These are phyloP conservation scores for Catharus bicknelli DNA, from an alignment of 2,113 vertebrate species.

Conservation along the genomic window DNA sequence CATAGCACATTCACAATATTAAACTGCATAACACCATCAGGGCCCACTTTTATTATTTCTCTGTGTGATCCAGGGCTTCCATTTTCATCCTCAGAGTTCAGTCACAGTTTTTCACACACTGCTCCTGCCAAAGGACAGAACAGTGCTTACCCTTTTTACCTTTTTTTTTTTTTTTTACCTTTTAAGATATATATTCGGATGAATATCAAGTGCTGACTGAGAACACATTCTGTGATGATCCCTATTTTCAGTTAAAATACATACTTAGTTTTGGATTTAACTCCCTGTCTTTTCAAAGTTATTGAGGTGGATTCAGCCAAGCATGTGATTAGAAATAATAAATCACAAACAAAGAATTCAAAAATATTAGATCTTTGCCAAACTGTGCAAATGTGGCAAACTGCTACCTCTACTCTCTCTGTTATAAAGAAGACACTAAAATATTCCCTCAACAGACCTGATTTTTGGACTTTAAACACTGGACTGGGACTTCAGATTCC, in stretches of 20 bases:
- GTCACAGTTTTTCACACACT: conserved; percentile 34
- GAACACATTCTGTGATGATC: conserved; percentile 65
- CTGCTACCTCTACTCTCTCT: conserved; percentile 33
- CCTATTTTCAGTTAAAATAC: conserved; percentile 71
- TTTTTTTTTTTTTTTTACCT: background rate
- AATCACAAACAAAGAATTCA: conserved; percentile 72
- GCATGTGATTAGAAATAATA: conserved; percentile 76
- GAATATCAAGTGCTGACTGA: conserved; percentile 61
- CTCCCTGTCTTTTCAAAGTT: conserved; percentile 67
- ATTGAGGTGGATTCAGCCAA: conserved; percentile 76
- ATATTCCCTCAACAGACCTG: background rate
- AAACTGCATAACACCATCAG: conserved; percentile 12
- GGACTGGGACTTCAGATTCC: conserved; percentile 1
- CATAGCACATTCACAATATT: conserved; percentile 7
- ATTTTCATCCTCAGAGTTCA: conserved; percentile 59
- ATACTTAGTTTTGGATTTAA: conserved; percentile 73
- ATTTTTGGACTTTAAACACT: background rate
- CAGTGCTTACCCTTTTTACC: conserved; percentile 29
- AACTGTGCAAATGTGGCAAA: conserved; percentile 51
- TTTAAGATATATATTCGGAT: conserved; percentile 39
- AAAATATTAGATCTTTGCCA: conserved; percentile 67
- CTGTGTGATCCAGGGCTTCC: conserved; percentile 38
- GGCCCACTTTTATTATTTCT: conserved; percentile 41
- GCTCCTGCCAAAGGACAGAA: conserved; percentile 36
- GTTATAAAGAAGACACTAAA: conserved; percentile 40